These are phyloP conservation scores for Bucco capensis DNA, from an alignment of 2,113 vertebrate genomes.

Conservation along the genomic window DNA sequence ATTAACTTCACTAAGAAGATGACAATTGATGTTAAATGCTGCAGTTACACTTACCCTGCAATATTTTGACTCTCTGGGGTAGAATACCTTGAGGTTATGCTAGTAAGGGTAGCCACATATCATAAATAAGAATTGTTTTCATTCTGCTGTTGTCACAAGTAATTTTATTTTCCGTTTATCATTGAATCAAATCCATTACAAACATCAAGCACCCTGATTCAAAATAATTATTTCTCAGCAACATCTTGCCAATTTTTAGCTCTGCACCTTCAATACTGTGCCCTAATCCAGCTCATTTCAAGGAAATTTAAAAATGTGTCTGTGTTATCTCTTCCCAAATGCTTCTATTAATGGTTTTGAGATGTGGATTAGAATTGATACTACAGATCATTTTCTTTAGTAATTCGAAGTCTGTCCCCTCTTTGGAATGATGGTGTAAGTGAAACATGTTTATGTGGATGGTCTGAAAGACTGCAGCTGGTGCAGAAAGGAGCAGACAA, in stretches of 20 bases:
- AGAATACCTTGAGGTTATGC: slow-evolving; percentile 12
- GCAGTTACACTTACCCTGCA: not conserved
- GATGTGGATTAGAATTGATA: not conserved
- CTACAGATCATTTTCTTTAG: not conserved
- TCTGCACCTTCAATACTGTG: not conserved
- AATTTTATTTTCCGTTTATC: not conserved
- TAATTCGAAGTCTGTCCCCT: not conserved
- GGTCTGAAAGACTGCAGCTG: not conserved
- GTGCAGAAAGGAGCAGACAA: not conserved
- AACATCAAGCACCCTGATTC: not conserved
- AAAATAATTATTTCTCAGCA: slow-evolving; percentile 34
- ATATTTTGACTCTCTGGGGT: slow-evolving; percentile 6
- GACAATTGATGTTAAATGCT: not conserved
- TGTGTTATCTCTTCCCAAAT: not conserved
- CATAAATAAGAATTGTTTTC: slow-evolving; percentile 49
- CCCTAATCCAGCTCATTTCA: not conserved
- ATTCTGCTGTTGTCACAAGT: slow-evolving; percentile 26
- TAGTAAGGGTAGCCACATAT: not conserved
- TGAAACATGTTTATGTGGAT: not conserved
- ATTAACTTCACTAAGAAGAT: not conserved
- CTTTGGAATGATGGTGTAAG: not conserved
- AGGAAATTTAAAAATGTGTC: slow-evolving; percentile 6
- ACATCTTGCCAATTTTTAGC: not conserved
- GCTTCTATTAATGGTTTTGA: slow-evolving; percentile 11
- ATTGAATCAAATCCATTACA: slow-evolving; percentile 32